Base-by-base conservation (phyloP, 2,113 vertebrate genomes). In the Ardeotis arabs region DNA sequence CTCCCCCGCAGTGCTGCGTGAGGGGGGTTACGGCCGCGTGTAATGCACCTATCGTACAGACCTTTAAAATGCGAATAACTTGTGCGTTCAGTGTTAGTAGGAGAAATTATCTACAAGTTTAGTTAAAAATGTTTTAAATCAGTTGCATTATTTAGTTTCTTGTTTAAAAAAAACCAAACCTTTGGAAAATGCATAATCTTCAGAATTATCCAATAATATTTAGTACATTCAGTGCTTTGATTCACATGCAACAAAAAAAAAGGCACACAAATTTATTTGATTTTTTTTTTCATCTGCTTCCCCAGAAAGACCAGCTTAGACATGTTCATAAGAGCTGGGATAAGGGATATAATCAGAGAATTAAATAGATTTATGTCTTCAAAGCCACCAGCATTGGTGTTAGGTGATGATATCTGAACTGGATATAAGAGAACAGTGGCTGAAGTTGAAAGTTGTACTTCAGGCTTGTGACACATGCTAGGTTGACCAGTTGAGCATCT, bases 401-500 rank as follows among this genome's bases (percentile, higher is more conserved):
- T 28, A 27, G n/a, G 47, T 37, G 20, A 31, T 0, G 0, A 2
- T 49, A 17, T 7, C 60, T 56, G 39, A 68, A 37, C 23, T 4
- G 53, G 22, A 12, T 66, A 1, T 21, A 14, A 28, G 53, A 27
- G 35, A 45, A 27, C 28, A 31, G 24, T 15, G 41, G 10, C 60
- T 17, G 27, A 28, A 60, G 27, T 33, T 49, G 23, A 31, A 47
- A 37, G 35, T 8, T 56, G 29, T 33, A 8, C n/a, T 68, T 37
- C 14, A 62, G 59, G 9, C 35, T 72, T 3, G 1, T 3, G 5
- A 6, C 49, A 8, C 1, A 0, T 24, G 13, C 27, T 27, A 6
- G 47, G 44, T 15, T 68, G 29, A 22, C 58, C 17, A 17, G 33
- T 29, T 76, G 64, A 37, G 45, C 2, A 0, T 64, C 44, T 39